phyloP scores from a whole-genome alignment of 1,140 invertebrate genomes.

The Drosophila simulans region DNA sequence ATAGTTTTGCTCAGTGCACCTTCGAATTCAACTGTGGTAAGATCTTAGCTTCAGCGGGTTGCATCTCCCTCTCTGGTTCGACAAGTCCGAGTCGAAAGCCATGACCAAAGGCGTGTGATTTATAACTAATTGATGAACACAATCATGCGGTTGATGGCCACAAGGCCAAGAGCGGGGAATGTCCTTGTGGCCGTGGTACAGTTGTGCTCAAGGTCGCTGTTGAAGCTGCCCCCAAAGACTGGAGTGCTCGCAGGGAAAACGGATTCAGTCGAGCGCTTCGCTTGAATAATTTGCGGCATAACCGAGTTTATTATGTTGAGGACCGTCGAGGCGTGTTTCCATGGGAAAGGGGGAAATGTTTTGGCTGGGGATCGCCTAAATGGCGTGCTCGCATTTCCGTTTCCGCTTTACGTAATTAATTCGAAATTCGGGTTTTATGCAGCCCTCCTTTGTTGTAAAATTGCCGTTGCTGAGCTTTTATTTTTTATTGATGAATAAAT shows the following conservation, averaged over 20 bases:
- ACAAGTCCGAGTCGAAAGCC: constrained; percentile 24
- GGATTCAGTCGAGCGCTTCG: constrained; percentile 70
- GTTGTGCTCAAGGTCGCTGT: constrained; percentile 56
- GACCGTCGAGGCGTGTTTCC: not conserved
- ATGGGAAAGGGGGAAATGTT: not conserved
- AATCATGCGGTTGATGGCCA: constrained; percentile 61
- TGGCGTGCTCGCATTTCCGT: constrained; percentile 69
- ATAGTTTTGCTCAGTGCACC: constrained; percentile 9
- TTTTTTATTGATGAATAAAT: constrained; percentile 82
- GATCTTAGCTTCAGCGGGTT: constrained; percentile 30
- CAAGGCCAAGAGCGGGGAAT: constrained; percentile 31
- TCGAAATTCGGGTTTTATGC: constrained; percentile 59
- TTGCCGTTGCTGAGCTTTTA: constrained; percentile 61
- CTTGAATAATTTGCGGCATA: constrained; percentile 77
- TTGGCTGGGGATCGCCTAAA: constrained; percentile 31
- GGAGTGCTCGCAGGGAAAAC: constrained; percentile 43
- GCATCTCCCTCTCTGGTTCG: constrained; percentile 21
- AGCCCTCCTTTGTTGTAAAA: constrained; percentile 19
- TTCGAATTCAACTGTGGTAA: constrained; percentile 1
- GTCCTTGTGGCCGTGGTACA: constrained; percentile 38
- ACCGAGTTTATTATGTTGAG: constrained; percentile 68
- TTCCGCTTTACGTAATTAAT: constrained; percentile 67
- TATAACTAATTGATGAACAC: constrained; percentile 79
- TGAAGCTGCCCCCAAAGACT: constrained; percentile 6
- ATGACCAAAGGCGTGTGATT: constrained; percentile 58